Conservation (phyloP, 2,888 invertebrate species). For the Arctia plantaginis region DNA sequence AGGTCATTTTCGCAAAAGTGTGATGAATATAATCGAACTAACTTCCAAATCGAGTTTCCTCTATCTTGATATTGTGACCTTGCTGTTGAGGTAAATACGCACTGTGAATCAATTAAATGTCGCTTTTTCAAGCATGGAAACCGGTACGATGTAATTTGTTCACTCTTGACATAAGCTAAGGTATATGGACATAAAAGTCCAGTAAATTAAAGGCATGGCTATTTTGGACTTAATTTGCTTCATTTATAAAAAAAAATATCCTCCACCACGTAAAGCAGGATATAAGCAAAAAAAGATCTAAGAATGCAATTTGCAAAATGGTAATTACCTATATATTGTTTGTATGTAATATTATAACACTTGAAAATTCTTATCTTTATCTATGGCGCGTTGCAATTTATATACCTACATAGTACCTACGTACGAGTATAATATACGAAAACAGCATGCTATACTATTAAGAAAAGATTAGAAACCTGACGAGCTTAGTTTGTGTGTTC, state of each 20-base stretch:
- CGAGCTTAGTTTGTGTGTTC: background rate
- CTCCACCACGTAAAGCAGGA: background rate
- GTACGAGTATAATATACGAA: background rate
- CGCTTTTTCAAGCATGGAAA: background rate
- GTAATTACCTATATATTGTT: background rate
- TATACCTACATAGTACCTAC: background rate
- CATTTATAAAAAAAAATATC: background rate
- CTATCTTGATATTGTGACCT: conserved; percentile 53
- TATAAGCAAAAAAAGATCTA: background rate
- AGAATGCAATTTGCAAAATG: background rate
- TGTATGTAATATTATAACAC: background rate
- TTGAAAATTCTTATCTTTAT: background rate
- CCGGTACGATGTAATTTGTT: background rate
- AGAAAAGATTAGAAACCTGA: background rate
- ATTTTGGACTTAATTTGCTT: background rate
- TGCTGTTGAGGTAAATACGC: conserved; percentile 52
- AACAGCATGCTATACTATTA: background rate
- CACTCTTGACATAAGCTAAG: background rate
- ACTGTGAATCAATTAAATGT: conserved; percentile 1
- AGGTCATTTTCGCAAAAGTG: conserved; percentile 27
- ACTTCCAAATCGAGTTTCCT: conserved; percentile 66
- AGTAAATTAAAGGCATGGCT: background rate
- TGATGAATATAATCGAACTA: conserved; percentile 26
- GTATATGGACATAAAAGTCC: background rate
- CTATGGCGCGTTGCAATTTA: background rate